Conservation (phyloP, 1,140 invertebrate species). For the Achroia grisella region DNA sequence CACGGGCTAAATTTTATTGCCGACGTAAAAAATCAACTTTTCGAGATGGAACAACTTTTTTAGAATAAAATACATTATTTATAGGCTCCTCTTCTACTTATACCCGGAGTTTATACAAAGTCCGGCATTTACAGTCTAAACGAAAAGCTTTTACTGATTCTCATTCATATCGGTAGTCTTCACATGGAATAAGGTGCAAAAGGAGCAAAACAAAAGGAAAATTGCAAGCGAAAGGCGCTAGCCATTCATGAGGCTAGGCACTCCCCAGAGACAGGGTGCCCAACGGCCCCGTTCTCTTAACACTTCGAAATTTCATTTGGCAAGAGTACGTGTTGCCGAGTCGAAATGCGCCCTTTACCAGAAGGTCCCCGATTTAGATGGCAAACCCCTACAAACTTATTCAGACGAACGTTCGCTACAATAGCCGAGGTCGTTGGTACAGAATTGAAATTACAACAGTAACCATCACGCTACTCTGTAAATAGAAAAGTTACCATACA, state of each 20-base stretch:
- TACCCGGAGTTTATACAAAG: no score
- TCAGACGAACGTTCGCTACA: slow-evolving; percentile 30
- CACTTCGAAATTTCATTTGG: slow-evolving; percentile 59
- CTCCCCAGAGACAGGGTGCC: slow-evolving; percentile 17
- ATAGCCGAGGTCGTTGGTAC: slow-evolving; percentile 39
- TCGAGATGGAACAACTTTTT: no score
- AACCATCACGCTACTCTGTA: slow-evolving; percentile 30
- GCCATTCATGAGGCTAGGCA: slow-evolving; percentile 26
- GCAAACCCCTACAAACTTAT: slow-evolving; percentile 34
- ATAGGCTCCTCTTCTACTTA: no score
- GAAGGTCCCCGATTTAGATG: slow-evolving; percentile 32
- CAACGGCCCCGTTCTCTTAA: slow-evolving; percentile 22
- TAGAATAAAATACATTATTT: no score
- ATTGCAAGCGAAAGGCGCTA: slow-evolving; percentile 26
- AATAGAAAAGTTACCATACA: slow-evolving; percentile 40
- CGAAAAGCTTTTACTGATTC: slow-evolving; percentile 6
- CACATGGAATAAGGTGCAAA: no score
- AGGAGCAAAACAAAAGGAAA: slow-evolving; percentile 16
- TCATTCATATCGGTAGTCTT: slow-evolving; percentile 7
- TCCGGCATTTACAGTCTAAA: no score
- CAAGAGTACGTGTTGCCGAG: slow-evolving; percentile 47
- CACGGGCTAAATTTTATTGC: no score
- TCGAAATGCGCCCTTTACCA: slow-evolving; percentile 44
- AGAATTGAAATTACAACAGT: slow-evolving; percentile 52
- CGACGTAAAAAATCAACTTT: no score